Evolutionary conservation across 2,888 invertebrate genomes (phyloP).

Genomic region (Aporophyla nigra): DNA sequence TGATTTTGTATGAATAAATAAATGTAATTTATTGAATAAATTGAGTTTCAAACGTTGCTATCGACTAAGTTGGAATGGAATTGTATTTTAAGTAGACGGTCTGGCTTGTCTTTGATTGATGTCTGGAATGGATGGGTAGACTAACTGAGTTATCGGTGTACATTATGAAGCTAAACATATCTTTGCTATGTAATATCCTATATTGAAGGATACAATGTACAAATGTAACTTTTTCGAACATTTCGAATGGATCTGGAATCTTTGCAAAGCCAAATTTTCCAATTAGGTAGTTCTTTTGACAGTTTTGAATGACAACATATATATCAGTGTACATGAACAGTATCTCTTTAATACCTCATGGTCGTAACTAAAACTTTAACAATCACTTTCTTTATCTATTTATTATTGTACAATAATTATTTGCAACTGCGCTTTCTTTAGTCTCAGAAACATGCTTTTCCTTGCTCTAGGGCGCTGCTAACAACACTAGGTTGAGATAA

Average conservation of each 20-base stretch:
- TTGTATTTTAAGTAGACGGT: neutral
- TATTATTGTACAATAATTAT: slow-evolving; percentile 23
- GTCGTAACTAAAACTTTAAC: neutral
- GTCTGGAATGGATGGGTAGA: neutral
- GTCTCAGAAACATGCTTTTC: slow-evolving; percentile 25
- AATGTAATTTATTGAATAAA: slow-evolving; percentile 38
- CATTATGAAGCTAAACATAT: neutral
- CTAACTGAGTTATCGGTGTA: neutral
- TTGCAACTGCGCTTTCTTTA: slow-evolving; percentile 38
- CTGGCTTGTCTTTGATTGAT: slow-evolving; percentile 10
- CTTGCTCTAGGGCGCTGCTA: slow-evolving; percentile 14
- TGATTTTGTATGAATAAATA: slow-evolving; percentile 40
- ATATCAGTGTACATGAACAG: neutral
- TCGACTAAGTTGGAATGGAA: neutral
- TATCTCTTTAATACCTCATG: neutral
- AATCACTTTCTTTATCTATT: slow-evolving; percentile 35
- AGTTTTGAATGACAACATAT: neutral
- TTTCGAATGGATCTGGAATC: neutral
- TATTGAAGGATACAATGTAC: neutral
- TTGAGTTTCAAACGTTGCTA: slow-evolving; percentile 8
- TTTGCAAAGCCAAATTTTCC: neutral
- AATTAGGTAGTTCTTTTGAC: too few species aligned
- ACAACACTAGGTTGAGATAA: neutral
- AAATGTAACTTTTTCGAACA: neutral
- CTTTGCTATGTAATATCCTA: too few species aligned